Percentiles rank a stretch among this genome's conserved stretches.
phyloP scores from a whole-genome alignment of 2,797 vertebrate species.

The Microhierax caerulescens region DNA sequence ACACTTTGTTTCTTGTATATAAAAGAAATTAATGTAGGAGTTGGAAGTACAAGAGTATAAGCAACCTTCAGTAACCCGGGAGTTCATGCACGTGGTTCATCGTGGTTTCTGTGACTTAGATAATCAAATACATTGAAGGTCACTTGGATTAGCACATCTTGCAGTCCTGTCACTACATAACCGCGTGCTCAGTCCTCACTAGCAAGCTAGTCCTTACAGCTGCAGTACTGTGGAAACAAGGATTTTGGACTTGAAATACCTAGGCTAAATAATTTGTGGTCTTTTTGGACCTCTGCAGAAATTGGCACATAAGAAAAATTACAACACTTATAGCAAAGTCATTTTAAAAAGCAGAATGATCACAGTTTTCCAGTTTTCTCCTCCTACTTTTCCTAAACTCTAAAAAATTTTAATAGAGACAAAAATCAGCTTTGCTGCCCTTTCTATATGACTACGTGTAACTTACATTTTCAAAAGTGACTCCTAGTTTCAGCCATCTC shows the following conservation, averaged over 20 bases:
- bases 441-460: not conserved
- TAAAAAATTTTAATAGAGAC: not conserved
- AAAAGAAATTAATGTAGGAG: not conserved
- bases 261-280: not conserved
- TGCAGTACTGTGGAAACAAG: not conserved
- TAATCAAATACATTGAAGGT: not conserved
- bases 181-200: not conserved
- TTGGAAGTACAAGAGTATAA: not conserved
- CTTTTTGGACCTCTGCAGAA: not conserved
- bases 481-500: not conserved
- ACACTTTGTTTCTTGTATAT: not conserved
- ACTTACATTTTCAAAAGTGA: not conserved
- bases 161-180: no score
- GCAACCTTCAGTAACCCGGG: not conserved
- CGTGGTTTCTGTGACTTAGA: not conserved
- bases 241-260: not conserved
- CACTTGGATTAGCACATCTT: not conserved
- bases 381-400: not conserved
- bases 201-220: not conserved
- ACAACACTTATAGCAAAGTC: accelerated
- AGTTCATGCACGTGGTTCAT: not conserved
- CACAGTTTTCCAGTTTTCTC: not conserved
- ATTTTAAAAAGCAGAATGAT: not conserved
- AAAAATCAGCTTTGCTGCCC: not conserved
- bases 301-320: not conserved